Conservation (phyloP, 2,888 invertebrate genomes). For the Chalcis sispes region DNA sequence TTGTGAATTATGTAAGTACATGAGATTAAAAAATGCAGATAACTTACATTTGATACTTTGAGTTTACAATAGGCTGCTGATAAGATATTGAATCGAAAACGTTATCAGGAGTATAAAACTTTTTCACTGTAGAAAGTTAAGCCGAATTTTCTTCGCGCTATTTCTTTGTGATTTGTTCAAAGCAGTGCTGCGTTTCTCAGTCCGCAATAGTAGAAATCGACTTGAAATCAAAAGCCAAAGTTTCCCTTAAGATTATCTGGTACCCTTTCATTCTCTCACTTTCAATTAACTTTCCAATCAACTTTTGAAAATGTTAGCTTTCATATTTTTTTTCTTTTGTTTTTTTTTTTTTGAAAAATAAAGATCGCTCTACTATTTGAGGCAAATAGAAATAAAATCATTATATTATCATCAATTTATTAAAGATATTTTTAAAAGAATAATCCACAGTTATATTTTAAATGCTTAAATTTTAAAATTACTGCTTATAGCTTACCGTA, state of each 20-base stretch:
- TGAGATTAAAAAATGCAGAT: too few relatives aligned
- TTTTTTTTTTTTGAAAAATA: too few relatives aligned
- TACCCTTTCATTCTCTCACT: conserved; percentile 35
- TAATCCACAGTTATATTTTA: too few relatives aligned
- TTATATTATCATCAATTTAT: too few relatives aligned
- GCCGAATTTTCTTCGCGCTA: conserved; percentile 5
- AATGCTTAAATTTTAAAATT: too few relatives aligned
- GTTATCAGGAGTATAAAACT: background rate
- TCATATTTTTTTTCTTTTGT: conserved; percentile 8
- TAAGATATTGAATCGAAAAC: conserved; percentile 11
- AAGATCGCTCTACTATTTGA: too few relatives aligned
- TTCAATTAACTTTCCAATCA: conserved; percentile 50
- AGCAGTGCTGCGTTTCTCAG: background rate
- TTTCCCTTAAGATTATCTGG: conserved; percentile 25
- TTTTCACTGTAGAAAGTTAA: background rate
- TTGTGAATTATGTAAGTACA: too few relatives aligned
- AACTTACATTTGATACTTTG: background rate
- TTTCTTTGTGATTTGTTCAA: conserved; percentile 14
- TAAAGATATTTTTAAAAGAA: too few relatives aligned
- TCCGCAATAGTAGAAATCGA: background rate
- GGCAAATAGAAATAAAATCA: too few relatives aligned
- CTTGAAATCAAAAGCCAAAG: conserved; percentile 40
- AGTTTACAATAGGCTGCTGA: background rate
- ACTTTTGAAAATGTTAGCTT: conserved; percentile 21
- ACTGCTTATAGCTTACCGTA: too few relatives aligned